phyloP scores from a whole-genome alignment of 2,888 invertebrate genomes.

The Orchestes rusci region DNA sequence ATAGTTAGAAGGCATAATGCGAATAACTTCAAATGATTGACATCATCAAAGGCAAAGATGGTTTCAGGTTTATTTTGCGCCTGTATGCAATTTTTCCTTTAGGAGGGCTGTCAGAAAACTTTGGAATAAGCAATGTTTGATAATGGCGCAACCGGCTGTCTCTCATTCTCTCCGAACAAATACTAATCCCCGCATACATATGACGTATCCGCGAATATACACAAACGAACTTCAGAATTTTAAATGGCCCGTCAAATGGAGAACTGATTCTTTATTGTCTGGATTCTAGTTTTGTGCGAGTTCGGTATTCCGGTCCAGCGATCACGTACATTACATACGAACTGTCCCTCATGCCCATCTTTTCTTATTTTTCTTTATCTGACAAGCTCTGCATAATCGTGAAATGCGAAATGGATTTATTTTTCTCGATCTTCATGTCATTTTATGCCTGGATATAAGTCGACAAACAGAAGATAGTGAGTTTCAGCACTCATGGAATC shows the following conservation, averaged over 20 bases:
- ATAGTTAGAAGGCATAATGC: too few relatives aligned
- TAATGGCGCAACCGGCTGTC: conserved; percentile 14
- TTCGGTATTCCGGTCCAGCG: conserved; percentile 15
- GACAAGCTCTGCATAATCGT: too few relatives aligned
- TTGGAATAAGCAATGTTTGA: conserved; percentile 21
- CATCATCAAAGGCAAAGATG: too few relatives aligned
- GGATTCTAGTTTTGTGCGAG: conserved; percentile 20
- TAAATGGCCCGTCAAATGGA: conserved; percentile 25
- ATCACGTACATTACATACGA: conserved; percentile 7
- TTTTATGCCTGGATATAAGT: too few relatives aligned
- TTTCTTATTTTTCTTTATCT: neutral
- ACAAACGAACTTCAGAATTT: conserved; percentile 22
- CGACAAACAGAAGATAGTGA: too few relatives aligned
- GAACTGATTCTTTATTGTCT: conserved; percentile 24
- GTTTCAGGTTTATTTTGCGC: too few relatives aligned
- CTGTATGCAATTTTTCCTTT: conserved; percentile 17
- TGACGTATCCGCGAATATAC: conserved; percentile 16
- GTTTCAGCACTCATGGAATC: too few relatives aligned
- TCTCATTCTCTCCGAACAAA: conserved; percentile 19
- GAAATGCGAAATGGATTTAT: too few relatives aligned
- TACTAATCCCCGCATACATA: conserved; percentile 17
- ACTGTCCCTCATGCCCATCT: neutral
- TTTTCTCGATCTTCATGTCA: too few relatives aligned
- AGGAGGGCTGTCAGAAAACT: conserved; percentile 18
- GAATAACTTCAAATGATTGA: too few relatives aligned